Conservation (phyloP, 2,113 vertebrate genomes). For the Monarcha castaneiventris region DNA sequence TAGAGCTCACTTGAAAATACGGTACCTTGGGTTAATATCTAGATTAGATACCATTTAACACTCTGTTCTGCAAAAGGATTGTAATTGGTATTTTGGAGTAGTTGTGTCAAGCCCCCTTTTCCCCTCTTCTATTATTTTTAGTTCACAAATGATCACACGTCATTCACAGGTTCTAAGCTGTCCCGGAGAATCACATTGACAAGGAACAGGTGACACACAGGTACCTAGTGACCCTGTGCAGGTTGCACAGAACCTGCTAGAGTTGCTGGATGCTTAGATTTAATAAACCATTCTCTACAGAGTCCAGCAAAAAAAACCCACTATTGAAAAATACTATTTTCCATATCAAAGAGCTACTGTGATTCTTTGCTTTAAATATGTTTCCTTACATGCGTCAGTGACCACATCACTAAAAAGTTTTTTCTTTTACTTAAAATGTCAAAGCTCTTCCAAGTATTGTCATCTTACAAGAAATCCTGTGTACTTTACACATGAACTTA, state of each 20-base stretch:
- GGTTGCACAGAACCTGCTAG: not conserved
- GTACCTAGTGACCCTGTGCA: not conserved
- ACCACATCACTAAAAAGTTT: not conserved
- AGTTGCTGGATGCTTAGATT: not conserved
- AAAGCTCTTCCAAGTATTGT: not conserved
- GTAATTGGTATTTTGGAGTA: not conserved
- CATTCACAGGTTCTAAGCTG: not conserved
- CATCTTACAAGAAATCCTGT: not conserved
- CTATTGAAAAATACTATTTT: not conserved
- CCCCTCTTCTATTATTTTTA: not conserved
- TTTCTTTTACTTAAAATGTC: not conserved
- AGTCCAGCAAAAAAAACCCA: not conserved
- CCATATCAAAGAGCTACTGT: not conserved
- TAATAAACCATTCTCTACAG: not conserved
- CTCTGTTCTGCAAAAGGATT: not conserved
- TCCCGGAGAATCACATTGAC: not conserved
- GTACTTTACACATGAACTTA: not conserved
- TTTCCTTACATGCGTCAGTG: not conserved
- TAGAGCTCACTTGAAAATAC: not conserved
- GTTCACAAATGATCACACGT: not conserved
- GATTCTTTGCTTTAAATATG: not conserved
- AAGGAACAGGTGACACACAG: not conserved
- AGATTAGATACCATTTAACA: not conserved
- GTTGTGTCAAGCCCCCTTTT: not conserved
- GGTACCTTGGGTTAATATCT: not conserved